Base-by-base conservation (phyloP, 2,888 invertebrate species). In the Salpingus planirostris region DNA sequence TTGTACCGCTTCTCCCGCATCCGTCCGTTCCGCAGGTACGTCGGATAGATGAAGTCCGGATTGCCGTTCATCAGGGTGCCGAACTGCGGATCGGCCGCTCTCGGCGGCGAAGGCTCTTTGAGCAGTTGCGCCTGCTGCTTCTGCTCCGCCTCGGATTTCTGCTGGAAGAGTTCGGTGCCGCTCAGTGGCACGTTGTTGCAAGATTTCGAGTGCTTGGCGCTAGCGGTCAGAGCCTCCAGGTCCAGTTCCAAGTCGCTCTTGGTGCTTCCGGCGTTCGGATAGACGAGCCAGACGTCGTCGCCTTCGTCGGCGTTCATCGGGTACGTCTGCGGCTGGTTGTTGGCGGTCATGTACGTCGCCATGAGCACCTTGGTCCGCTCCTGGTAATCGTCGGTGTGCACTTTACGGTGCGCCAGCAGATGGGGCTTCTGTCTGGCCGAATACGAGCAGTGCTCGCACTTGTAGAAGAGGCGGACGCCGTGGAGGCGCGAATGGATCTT, bases 331-430 rank as follows among this genome's bases (percentile, higher is more conserved):
- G 73, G 75, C 54, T 79, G 74, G 21, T 73, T 67, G 1, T 73
- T 64, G 46, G 80, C 79, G 15, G 74, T 70, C 18, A 71, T 72
- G 52, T 83, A 80, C 42, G 76, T 67, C 21, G 72, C 71, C 43
- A 78, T 73, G 11, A 86, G 64, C 53, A 76, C 73, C 53, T 76
- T 77, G 4, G 83, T 81, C 55, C 81, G 76, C 14, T 83, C 78
- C 57, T 86, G 81, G 59, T 89, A 88, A 51, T 84, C 82, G 25
- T 75, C 73, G 1, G 80, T 76, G 55, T 90, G 90, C 0, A 87
- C 83, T 43, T 60, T 53, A 11, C 70, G 68, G 58, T 90, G 90
- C 0, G 78, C 70, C 23, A 70, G 61, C 15, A 89, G 64, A 50
- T 84, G 78, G 6, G 71, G 70, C 42, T 80, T 77, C 44, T 84